Evolutionary conservation across 2,797 vertebrate genomes (phyloP), one percentile per base, ranked within the genome.

Genomic region (Diplodus puntazzo): DNA sequence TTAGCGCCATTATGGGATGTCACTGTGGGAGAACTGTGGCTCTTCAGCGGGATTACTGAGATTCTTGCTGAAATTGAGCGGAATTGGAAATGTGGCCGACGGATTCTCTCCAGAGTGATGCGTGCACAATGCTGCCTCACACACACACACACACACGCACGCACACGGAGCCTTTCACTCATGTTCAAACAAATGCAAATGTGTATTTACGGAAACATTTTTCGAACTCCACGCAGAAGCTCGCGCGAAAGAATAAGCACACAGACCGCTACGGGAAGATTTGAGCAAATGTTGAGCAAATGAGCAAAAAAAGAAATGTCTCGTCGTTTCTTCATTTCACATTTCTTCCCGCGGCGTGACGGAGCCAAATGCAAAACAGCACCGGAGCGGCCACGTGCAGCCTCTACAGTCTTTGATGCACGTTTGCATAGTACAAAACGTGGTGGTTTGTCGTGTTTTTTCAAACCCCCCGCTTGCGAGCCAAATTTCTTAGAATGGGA

Each of bases 1-100:
- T 92, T 94, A 94, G 94, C 93, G 87, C 93, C 89, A 94, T 94
- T 94, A 95, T 92, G 92, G 92, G 93, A 94, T 95, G 94, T 94
- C 93, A 93, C 90, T 89, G 91, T 91, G 91, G 92, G 92, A 92
- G 91, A 93, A 94, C 88, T 76, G 87, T 88, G 67, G 91, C 93
- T 93, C 94, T 95, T 94, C 94, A 95, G 89, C 73, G 46, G 94
- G 94, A 95, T 95, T 95, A 95, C 90, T 69, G 86, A 93, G 93
- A 93, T 94, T 93, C 92, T 86, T 86, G 88, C 88, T 90, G 92
- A 93, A 94, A 94, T 94, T 91, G 94, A 92, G 90, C 90, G 75
- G 93, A 93, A 94, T 93, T 91, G 91, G 88, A 94, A 93, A 94
- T 87, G 88, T 83, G 92, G 89, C 80, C 77, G 76, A 81, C 75